Base-by-base conservation (phyloP, 2,888 invertebrate species). In the Conomelus anceps region DNA sequence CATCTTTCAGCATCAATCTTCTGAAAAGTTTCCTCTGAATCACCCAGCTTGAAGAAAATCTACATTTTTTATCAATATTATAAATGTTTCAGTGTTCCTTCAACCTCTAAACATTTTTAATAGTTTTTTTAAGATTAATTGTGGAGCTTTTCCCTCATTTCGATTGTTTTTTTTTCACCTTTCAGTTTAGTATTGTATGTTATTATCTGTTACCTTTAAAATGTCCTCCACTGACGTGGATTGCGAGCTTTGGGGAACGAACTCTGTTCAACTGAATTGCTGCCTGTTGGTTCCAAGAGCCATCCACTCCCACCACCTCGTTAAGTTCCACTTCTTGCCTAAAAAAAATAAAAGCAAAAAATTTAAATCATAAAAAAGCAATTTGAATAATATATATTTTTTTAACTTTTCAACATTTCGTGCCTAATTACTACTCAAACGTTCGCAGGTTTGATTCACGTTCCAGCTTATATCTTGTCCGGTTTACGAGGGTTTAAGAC, bases 191-290 rank as follows among this genome's bases (percentile, higher is more conserved):
- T 85, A 85, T 22, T 41, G 63, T 41, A 3, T 1, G 24, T n/a
- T n/a, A 88, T 26, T 26, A 11, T 34, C 17, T 7, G 88, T 91
- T 90, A 94, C 94, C 93, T 93, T 93, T 94, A 91, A 94, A 94
- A 84, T 92, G 92, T 85, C 94, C 94, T 63, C 93, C 93, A 34
- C 91, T 91, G 23, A 93, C 91, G 92, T 94, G 94, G 90, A 94
- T 91, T 20, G 93, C 93, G 24, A 94, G 91, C 89, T 92, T 92
- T 9, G 92, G 92, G 85, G 92, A 92, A 89, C 93, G 93, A 84
- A 92, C 92, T 91, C 92, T 92, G 88, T 93, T 92, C 89, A 92
- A 91, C 85, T 93, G 92, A 86, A 92, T 92, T 17, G 92, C 90
- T 29, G 91, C 89, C 23, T 91, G 87, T 29, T 91, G 91, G 89